These are phyloP conservation scores for Aethes cnicana DNA, from an alignment of 2,888 invertebrate genomes.

Conservation along the genomic window DNA sequence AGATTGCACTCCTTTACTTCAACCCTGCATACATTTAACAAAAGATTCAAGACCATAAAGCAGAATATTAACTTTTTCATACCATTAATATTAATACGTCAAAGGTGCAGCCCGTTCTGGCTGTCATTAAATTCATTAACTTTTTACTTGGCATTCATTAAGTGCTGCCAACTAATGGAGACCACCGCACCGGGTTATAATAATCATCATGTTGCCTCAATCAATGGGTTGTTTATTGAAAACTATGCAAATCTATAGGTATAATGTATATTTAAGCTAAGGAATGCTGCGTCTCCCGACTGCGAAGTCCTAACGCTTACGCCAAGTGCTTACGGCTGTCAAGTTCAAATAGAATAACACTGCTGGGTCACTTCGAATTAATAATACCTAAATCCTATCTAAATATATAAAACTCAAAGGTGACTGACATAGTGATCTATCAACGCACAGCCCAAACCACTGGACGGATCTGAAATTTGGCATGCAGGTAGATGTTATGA, in stretches of 20 bases:
- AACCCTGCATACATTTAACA: neutral
- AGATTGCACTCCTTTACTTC: too few species aligned
- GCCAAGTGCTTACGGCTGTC: too few species aligned
- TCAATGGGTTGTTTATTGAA: neutral
- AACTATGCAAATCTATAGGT: neutral
- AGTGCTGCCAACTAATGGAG: constrained; percentile 4
- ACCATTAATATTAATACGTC: constrained; percentile 15
- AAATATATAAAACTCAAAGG: too few species aligned
- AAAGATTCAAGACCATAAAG: neutral
- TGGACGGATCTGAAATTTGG: too few species aligned
- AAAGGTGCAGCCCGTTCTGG: constrained; percentile 12
- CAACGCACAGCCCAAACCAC: too few species aligned
- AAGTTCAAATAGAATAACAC: too few species aligned
- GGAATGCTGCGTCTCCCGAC: too few species aligned
- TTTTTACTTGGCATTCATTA: neutral
- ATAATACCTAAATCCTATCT: too few species aligned
- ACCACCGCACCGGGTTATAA: constrained; percentile 23
- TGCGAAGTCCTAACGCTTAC: too few species aligned
- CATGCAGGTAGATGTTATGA: too few species aligned
- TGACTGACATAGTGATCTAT: too few species aligned
- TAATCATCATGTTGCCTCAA: neutral
- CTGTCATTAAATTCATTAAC: constrained; percentile 14
- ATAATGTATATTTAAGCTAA: neutral
- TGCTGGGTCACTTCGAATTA: too few species aligned
- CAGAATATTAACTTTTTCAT: constrained; percentile 9